Conservation (phyloP, 2,797 vertebrate genomes). For the Amphiprion clarkii region DNA sequence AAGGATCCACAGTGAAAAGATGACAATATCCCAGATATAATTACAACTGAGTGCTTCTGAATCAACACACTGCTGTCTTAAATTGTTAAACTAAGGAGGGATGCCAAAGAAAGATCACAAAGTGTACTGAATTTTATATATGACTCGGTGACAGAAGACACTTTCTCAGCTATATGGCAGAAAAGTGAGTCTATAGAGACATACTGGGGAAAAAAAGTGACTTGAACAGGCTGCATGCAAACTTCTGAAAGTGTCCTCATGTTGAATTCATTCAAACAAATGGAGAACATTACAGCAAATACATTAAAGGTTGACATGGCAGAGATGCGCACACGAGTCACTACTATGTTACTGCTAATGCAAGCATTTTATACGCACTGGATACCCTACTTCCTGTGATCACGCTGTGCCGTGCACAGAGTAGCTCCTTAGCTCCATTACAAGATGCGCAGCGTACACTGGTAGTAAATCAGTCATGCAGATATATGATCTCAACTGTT, state of each 20-base stretch:
- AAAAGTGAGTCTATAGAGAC: background rate
- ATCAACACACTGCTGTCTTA: too few relatives aligned
- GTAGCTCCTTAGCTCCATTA: slow-evolving; percentile 19
- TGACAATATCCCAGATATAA: too few relatives aligned
- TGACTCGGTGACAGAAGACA: background rate
- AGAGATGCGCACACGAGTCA: slow-evolving; percentile 2
- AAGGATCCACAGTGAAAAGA: too few relatives aligned
- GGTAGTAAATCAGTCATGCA: slow-evolving; percentile 55
- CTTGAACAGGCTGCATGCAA: background rate
- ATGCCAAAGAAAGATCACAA: background rate
- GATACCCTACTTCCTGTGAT: slow-evolving; percentile 5
- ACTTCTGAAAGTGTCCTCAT: slow-evolving; percentile 6
- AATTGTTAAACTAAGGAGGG: too few relatives aligned
- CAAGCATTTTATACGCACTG: background rate
- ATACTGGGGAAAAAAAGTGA: background rate
- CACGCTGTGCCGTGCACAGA: slow-evolving; percentile 8
- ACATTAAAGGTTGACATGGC: background rate
- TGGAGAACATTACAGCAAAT: slow-evolving; percentile 12
- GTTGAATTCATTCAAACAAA: slow-evolving; percentile 23
- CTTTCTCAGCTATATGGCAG: background rate
- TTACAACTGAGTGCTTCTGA: too few relatives aligned
- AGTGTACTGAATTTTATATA: background rate
- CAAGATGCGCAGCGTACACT: slow-evolving; percentile 17
- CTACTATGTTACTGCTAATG: background rate
- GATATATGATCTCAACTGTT: slow-evolving; percentile 33